Conservation (phyloP, 2,113 vertebrate genomes). For the Nansenia antarctica region DNA sequence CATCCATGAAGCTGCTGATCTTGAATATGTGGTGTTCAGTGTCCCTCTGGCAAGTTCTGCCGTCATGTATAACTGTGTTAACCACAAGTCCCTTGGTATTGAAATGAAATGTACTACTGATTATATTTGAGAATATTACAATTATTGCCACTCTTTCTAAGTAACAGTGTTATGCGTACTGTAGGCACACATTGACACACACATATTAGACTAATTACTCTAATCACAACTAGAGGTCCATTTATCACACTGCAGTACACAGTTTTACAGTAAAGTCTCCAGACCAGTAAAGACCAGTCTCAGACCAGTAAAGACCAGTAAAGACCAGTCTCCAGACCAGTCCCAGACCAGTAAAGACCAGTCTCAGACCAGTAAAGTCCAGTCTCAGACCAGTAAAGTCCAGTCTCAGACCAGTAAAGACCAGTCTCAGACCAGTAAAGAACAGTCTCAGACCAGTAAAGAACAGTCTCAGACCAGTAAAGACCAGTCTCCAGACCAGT, state of each 20-base stretch:
- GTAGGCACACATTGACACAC: neutral
- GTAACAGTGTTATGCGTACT: neutral
- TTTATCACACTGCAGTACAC: neutral
- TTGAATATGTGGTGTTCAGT: slow-evolving; percentile 49
- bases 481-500: too few species aligned
- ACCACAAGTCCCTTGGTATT: slow-evolving; percentile 35
- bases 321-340: too few species aligned
- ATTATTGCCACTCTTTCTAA: slow-evolving; percentile 42
- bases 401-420: too few species aligned
- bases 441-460: too few species aligned
- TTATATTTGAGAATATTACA: slow-evolving; percentile 35
- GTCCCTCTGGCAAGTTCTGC: slow-evolving; percentile 29
- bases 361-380: too few species aligned
- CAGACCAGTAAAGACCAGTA: too few species aligned
- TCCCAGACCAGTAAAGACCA: too few species aligned
- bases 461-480: too few species aligned
- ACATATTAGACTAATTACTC: too few species aligned
- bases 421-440: too few species aligned
- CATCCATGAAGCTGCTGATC: slow-evolving; percentile 34
- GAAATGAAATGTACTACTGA: slow-evolving; percentile 9
- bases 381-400: too few species aligned
- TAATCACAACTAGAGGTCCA: neutral
- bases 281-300: too few species aligned
- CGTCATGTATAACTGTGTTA: slow-evolving; percentile 11
- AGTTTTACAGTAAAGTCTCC: neutral